A percentile compares a stretch with the other conserved stretches of the same genome.
Evolutionary conservation across 1,140 invertebrate genomes (phyloP).

Genomic region (Bombus confusus): DNA sequence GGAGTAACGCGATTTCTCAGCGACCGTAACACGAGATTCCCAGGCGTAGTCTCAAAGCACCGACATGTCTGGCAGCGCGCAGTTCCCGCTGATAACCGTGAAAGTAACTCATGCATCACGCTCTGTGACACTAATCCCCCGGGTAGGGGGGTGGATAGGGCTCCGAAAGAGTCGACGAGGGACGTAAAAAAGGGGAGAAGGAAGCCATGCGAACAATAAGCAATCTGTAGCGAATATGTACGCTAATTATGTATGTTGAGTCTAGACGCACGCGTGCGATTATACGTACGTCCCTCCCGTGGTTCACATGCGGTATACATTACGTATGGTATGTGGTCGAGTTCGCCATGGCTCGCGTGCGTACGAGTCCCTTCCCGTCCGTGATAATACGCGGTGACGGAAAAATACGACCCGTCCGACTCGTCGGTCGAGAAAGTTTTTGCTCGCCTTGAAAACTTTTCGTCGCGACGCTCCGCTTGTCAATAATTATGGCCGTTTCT

Average conservation of each 20-base stretch:
- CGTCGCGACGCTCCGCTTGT: neutral
- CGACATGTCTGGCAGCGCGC: slow-evolving; percentile 9
- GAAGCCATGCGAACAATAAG: slow-evolving; percentile 55
- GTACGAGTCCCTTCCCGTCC: neutral
- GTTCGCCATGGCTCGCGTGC: slow-evolving; percentile 17
- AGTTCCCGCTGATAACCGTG: slow-evolving; percentile 53
- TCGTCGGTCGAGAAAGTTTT: slow-evolving; percentile 13
- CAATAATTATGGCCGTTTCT: neutral
- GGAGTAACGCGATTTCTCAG: slow-evolving; percentile 32
- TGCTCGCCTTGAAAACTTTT: slow-evolving; percentile 11
- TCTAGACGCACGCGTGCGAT: slow-evolving; percentile 50
- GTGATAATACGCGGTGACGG: slow-evolving; percentile 26
- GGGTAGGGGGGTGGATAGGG: neutral
- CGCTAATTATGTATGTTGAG: slow-evolving; percentile 57
- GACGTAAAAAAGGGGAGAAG: neutral
- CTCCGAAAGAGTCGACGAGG: neutral
- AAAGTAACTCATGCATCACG: slow-evolving; percentile 55
- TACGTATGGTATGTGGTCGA: slow-evolving; percentile 49
- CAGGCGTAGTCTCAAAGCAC: neutral
- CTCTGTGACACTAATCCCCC: slow-evolving; percentile 48
- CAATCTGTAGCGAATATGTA: slow-evolving; percentile 51
- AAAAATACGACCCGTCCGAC: slow-evolving; percentile 10
- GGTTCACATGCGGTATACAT: slow-evolving; percentile 58
- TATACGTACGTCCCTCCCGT: slow-evolving; percentile 21
- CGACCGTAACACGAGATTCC: slow-evolving; percentile 25